Base-by-base conservation (phyloP, 2,797 vertebrate genomes). In the Florisuga fusca region DNA sequence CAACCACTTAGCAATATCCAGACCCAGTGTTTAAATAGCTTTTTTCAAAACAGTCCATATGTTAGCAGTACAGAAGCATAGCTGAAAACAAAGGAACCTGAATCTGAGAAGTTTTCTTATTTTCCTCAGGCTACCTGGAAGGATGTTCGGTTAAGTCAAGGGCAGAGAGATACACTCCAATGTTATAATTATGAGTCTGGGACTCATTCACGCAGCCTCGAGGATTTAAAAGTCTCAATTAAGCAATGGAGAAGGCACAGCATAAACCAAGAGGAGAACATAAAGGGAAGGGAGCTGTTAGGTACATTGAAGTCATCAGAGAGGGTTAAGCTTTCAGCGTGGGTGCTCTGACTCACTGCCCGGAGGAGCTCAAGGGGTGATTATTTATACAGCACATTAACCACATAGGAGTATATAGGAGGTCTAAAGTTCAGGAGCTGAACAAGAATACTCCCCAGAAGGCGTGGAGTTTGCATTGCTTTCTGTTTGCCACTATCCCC, bases 381-480 rank as follows among this genome's bases (percentile, higher is more conserved):
- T 88, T 95, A 91, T 87, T 96, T 95, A 92, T 83, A 75, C 66
- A 95, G 85, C 85, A 86, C 46, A 48, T 91, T 84, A 88, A 73
- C 77, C 0, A 5, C 74, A 84, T 67, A 73, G 94, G 87, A 89
- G 73, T 75, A 54, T 46, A 80, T 16, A 89, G 84, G 75, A 92
- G 87, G 76, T 87, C 94, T 94, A 78, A 94, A 94, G 87, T 95
- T 96, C 93, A 91, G 82, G 59, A 93, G 51, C 90, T 88, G 87
- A 91, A 80, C 55, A 54, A 33, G 82, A 91, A 91, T 81, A 58
- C 62, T 84, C 54, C 58, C 73, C 69, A 78, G 51, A 95, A 95
- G 83, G 87, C 87, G 48, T 76, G 16, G 71, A 75, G 63, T 82
- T 95, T 73, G 71, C 63, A 66, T 91, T 90, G 90, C 72, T 81